Evolutionary conservation across 2,888 invertebrate species (phyloP).

Genomic region (Caenorhabditis sp.): DNA sequence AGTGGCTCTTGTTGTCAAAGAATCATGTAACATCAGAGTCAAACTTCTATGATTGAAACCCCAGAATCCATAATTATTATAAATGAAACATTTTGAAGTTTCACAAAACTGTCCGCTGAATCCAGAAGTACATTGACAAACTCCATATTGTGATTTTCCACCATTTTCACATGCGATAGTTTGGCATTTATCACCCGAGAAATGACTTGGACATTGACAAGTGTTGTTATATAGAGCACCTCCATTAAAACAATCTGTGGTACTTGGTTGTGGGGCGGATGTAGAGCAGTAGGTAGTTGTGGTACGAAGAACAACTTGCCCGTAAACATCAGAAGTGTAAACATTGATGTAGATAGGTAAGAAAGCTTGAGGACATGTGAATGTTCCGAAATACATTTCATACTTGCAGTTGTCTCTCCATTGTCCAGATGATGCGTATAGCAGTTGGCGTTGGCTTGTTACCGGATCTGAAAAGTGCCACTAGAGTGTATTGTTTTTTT

Average conservation of each 20-base stretch:
- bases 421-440: slow-evolving; percentile 60
- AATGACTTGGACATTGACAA: slow-evolving; percentile 48
- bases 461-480: slow-evolving; percentile 14
- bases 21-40: slow-evolving; percentile 48
- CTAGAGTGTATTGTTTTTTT: not conserved
- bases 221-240: slow-evolving; percentile 51
- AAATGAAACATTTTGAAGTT: slow-evolving; percentile 25
- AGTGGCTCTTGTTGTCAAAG: slow-evolving; percentile 41
- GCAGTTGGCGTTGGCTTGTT: slow-evolving; percentile 34
- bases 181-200: slow-evolving; percentile 49
- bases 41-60: slow-evolving; percentile 39
- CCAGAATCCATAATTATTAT: slow-evolving; percentile 33
- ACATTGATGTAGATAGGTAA: slow-evolving; percentile 49
- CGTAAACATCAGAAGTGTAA: slow-evolving; percentile 46
- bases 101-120: slow-evolving; percentile 51
- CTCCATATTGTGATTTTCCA: slow-evolving; percentile 45
- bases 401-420: slow-evolving; percentile 58
- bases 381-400: slow-evolving; percentile 60
- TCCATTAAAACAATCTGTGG: slow-evolving; percentile 53
- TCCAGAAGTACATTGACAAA: slow-evolving; percentile 44
- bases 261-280: slow-evolving; percentile 28
- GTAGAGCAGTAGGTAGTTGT: slow-evolving; percentile 50
- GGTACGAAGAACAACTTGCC: slow-evolving; percentile 48
- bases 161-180: slow-evolving; percentile 43
- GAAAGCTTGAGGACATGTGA: slow-evolving; percentile 41